Evolutionary conservation across 2,797 vertebrate genomes (phyloP), one percentile per base, ranked within the genome.

Genomic region (Diplodus sargus): DNA sequence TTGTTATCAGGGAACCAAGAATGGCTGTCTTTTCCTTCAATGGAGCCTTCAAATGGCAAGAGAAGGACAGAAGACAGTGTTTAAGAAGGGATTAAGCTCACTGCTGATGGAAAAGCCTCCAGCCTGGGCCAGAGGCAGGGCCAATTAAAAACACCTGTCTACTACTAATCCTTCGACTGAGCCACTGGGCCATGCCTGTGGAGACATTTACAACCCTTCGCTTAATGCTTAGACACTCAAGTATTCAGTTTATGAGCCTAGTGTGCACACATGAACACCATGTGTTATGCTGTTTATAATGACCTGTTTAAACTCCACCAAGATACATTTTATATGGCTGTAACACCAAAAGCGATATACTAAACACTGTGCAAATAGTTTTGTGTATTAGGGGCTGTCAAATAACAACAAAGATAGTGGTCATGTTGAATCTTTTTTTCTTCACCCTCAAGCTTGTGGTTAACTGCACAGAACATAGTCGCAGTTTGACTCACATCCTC

Each of bases 71-170:
- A 54, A 18, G 20, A 62, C 66, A 1, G 23, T 2, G 64, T 81
- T 78, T 65, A 65, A 63, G 42, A 49, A 2, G 66, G 74, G 79
- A 51, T 74, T 76, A 61, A 45, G 63, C 76, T 85, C 60, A 9
- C 23, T 39, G 64, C 63, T 45, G 75, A 74, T 51, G 54, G 79
- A 51, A 82, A 82, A 81, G 57, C 70, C 75, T 39, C 25, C 39
- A 70, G 57, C 17, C 61, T 42, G 54, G 79, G 52, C 59, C 69
- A 77, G 68, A 70, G 63, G 67, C 81, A 67, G 22, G 58, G 53
- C 73, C 81, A 83, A 85, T 90, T 92, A 87, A 89, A 88, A 90
- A 87, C 91, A 91, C 89, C 90, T 89, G 91, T 86, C 81, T 45
- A 4, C 54, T 20, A 42, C 45, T 91, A 83, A 91, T 85, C 85